Percentiles rank a stretch among this genome's conserved stretches.
phyloP scores from a whole-genome alignment of 1,140 invertebrate genomes.

The Sminthurides bifidus region DNA sequence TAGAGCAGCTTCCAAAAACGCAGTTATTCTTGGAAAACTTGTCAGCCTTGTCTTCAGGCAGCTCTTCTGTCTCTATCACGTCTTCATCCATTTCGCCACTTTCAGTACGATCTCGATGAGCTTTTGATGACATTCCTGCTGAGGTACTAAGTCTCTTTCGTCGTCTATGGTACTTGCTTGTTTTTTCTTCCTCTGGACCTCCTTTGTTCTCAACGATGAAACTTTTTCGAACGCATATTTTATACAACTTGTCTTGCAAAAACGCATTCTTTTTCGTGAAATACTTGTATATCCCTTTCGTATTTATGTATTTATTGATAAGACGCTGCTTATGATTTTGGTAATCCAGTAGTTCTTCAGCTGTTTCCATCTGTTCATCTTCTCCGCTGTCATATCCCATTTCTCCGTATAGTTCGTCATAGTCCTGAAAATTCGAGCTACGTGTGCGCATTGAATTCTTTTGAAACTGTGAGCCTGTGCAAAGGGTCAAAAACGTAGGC shows the following conservation, averaged over 20 bases:
- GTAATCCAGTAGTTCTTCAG: not conserved
- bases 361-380: not conserved
- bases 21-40: conserved; percentile 9
- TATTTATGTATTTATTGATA: conserved; percentile 6
- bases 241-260: conserved; percentile 17
- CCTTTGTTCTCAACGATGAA: conserved; percentile 7
- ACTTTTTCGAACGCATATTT: conserved; percentile 10
- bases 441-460: not conserved
- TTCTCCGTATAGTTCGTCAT: conserved; percentile 10
- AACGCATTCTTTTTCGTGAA: conserved; percentile 22
- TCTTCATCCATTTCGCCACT: conserved; percentile 4
- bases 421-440: too few relatives aligned
- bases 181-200: not conserved
- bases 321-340: not conserved
- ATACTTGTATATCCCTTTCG: conserved; percentile 13
- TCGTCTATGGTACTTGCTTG: not conserved
- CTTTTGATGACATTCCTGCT: not conserved
- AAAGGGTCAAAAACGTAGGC: not conserved
- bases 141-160: not conserved
- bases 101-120: conserved; percentile 4
- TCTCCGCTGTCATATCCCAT: conserved; percentile 12
- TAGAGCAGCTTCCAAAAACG: not conserved
- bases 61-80: not conserved
- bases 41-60: not conserved
- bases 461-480: not conserved